Base-by-base conservation (phyloP, 2,797 vertebrate species). In the Mastacembelus armatus region DNA sequence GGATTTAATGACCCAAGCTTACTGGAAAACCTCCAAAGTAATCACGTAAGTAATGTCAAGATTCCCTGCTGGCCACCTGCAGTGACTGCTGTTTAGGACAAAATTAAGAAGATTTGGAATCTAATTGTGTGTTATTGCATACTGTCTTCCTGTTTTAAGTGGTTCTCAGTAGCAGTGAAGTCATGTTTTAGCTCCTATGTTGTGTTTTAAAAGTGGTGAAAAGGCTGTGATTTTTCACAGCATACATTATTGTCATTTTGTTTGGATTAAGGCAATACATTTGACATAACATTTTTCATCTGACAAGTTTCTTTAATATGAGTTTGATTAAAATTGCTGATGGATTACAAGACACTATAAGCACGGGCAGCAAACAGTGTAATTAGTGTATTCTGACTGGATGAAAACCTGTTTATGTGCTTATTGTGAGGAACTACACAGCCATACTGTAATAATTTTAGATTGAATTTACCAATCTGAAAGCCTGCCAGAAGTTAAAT, bases 21-120 rank as follows among this genome's bases (percentile, higher is more conserved):
- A 89, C 91, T 98, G 91, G 97, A 99, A 93, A 99, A 99, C 87
- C 95, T 99, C 87, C 96, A 99, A 87, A 97, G 89, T 88, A 96
- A 96, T 94, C 97, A 99, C 84, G 98, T 99, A 95, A 96, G 97
- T 94, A 91, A 85, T 74, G 67, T 80, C 74, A 76, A 77, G 59
- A 44, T 80, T 86, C 65, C 77, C 61, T 6, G 48, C 61, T 43
- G 24, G 39, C 51, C 3, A 45, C 48, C 52, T 51, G 40, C 26
- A 35, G 49, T 5, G 19, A 70, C 50, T 61, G 43, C 64, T 56
- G 56, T 74, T 69, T 21, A 63, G 67, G 56, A 54, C 60, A 55
- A 77, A 65, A 66, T 68, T 61, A 64, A 63, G 62, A 71, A 3
- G 54, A 56, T 79, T 78, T 49, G 43, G 10, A n/a, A 58, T 70